Percentiles rank a stretch among this genome's conserved stretches.
These are phyloP conservation scores for Carassius auratus DNA, from an alignment of 2,113 vertebrate genomes.

Conservation along the genomic window DNA sequence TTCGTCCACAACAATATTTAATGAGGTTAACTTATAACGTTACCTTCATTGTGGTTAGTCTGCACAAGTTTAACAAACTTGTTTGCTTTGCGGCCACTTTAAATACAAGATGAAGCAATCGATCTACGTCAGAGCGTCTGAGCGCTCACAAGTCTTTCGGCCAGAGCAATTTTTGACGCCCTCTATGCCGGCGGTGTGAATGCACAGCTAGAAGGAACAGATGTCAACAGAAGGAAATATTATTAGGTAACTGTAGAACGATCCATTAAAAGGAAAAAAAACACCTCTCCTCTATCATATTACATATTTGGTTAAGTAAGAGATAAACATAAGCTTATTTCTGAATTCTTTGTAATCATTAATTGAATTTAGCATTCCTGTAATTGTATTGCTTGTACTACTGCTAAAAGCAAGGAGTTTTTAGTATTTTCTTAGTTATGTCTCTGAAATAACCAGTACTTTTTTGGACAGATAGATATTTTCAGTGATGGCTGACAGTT, in stretches of 20 bases:
- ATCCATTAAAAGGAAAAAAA: not conserved
- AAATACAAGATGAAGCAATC: no score
- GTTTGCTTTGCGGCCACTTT: no score
- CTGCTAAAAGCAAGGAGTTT: not conserved
- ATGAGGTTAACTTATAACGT: no score
- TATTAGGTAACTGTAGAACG: not conserved
- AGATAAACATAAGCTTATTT: not conserved
- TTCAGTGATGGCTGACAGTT: not conserved
- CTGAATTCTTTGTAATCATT: not conserved
- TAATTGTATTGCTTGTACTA: not conserved
- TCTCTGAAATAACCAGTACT: not conserved
- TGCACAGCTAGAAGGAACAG: not conserved
- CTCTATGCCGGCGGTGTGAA: no score
- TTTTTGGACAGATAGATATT: not conserved
- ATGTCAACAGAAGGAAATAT: slow-evolving; percentile 3
- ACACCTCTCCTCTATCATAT: not conserved
- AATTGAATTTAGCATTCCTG: no score
- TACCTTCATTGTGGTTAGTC: no score
- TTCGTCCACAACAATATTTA: no score
- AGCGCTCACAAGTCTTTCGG: no score
- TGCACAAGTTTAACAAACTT: no score
- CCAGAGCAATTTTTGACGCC: no score
- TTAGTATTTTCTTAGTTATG: not conserved
- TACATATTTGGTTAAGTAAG: not conserved
- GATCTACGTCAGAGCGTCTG: no score